Percentiles rank a stretch among this genome's conserved stretches.
Evolutionary conservation across 2,888 invertebrate genomes (phyloP).

Genomic region (Miltochrista miniata): DNA sequence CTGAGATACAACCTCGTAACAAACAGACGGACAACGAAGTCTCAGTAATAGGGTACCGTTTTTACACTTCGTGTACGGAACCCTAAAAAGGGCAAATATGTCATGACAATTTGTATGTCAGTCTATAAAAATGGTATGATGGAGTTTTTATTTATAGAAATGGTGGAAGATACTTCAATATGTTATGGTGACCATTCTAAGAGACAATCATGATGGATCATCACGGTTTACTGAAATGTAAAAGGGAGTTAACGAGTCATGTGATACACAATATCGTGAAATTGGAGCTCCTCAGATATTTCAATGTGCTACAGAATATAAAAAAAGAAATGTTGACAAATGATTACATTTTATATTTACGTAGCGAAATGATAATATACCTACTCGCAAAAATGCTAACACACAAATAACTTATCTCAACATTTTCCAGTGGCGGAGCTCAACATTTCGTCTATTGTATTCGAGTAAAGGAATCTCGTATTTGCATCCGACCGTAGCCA

Average conservation of each 20-base stretch:
- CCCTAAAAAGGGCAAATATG: too few relatives aligned
- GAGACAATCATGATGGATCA: background rate
- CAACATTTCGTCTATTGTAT: conserved; percentile 69
- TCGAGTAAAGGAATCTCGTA: conserved; percentile 70
- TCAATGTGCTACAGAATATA: conserved; percentile 20
- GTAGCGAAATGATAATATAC: conserved; percentile 45
- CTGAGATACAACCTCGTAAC: too few relatives aligned
- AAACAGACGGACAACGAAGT: too few relatives aligned
- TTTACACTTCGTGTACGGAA: too few relatives aligned
- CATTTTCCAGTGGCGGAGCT: conserved; percentile 66
- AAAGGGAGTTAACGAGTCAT: conserved; percentile 15
- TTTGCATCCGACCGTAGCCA: conserved; percentile 67
- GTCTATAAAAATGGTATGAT: too few relatives aligned
- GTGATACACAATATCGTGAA: conserved; percentile 20
- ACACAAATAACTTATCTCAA: conserved; percentile 73
- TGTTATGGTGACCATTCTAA: too few relatives aligned
- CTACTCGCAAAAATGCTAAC: conserved; percentile 53
- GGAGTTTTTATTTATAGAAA: too few relatives aligned
- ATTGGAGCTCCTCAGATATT: conserved; percentile 15
- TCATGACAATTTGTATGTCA: too few relatives aligned
- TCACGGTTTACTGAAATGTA: background rate
- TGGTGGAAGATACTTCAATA: too few relatives aligned
- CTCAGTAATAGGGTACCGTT: too few relatives aligned
- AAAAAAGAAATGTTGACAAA: conserved; percentile 41
- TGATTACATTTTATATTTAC: conserved; percentile 39